phyloP scores from a whole-genome alignment of 2,113 vertebrate species.

The Miniopterus natalensis region DNA sequence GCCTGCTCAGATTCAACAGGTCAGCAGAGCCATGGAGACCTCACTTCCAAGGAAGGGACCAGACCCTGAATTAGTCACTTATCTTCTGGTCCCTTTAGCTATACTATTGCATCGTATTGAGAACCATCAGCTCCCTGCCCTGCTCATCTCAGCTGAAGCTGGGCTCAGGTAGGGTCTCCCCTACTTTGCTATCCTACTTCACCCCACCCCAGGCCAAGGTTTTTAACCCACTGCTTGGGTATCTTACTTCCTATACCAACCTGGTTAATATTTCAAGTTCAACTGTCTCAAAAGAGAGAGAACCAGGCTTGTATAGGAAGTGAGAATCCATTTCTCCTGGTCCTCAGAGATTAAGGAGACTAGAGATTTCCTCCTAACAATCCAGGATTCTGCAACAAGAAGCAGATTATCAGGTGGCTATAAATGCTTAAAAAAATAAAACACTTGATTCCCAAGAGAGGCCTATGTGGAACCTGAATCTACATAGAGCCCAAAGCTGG shows the following conservation, averaged over 20 bases:
- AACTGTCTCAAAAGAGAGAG: background rate
- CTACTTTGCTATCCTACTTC: no score
- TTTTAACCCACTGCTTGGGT: background rate
- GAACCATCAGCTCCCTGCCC: background rate
- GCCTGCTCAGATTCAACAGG: background rate
- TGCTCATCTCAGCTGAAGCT: background rate
- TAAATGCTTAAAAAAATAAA: constrained; percentile 42
- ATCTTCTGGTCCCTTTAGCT: background rate
- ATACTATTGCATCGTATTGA: background rate
- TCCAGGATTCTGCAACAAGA: background rate
- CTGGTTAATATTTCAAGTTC: background rate
- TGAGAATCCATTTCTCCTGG: constrained; percentile 6
- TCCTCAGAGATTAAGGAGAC: background rate
- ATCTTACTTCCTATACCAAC: background rate
- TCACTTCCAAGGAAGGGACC: background rate
- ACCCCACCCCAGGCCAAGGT: background rate
- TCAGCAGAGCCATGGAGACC: background rate
- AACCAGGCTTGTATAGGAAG: background rate
- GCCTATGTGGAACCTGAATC: background rate
- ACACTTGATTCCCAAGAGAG: background rate
- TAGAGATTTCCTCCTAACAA: constrained; percentile 3
- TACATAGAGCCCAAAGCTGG: background rate
- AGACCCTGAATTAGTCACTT: background rate
- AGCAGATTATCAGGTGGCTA: background rate
- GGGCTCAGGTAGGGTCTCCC: background rate